Conservation (phyloP, 1,140 invertebrate genomes). For the Carposina sasakii region DNA sequence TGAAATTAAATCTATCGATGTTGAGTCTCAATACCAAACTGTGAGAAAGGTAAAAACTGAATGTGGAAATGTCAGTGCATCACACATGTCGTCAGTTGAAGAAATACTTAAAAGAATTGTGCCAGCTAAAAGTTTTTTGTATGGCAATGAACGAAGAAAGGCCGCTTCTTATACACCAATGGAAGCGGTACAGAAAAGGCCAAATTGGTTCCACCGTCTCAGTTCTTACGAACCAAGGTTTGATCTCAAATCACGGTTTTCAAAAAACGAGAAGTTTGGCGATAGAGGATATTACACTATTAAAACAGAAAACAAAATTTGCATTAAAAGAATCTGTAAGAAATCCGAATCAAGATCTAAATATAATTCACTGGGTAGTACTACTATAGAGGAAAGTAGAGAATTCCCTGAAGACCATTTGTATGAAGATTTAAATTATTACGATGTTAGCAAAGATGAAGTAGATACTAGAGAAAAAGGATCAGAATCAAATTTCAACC, state of each 20-base stretch:
- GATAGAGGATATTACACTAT: slow-evolving; percentile 60
- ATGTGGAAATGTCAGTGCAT: too few relatives aligned
- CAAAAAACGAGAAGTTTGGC: slow-evolving; percentile 37
- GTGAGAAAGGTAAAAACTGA: slow-evolving; percentile 46
- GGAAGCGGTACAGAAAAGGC: slow-evolving; percentile 45
- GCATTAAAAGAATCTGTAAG: slow-evolving; percentile 33
- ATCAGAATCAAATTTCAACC: neutral
- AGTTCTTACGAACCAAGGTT: slow-evolving; percentile 58
- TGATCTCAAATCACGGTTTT: slow-evolving; percentile 38
- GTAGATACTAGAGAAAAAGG: slow-evolving; percentile 14
- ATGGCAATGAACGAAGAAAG: slow-evolving; percentile 51
- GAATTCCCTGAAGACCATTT: slow-evolving; percentile 54
- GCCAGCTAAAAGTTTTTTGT: slow-evolving; percentile 65
- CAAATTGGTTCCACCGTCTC: slow-evolving; percentile 47
- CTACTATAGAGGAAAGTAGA: slow-evolving; percentile 37
- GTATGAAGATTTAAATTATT: slow-evolving; percentile 60
- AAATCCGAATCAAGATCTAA: slow-evolving; percentile 40
- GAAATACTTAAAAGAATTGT: slow-evolving; percentile 54
- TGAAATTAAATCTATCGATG: neutral
- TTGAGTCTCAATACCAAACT: slow-evolving; percentile 55
- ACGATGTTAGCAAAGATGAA: slow-evolving; percentile 34
- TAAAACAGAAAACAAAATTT: slow-evolving; percentile 42
- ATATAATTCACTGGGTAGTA: slow-evolving; percentile 51
- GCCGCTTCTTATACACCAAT: slow-evolving; percentile 60
- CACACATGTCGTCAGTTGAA: slow-evolving; percentile 40